Evolutionary conservation across 2,113 vertebrate genomes (phyloP).

Genomic region (Urocitellus parryii): DNA sequence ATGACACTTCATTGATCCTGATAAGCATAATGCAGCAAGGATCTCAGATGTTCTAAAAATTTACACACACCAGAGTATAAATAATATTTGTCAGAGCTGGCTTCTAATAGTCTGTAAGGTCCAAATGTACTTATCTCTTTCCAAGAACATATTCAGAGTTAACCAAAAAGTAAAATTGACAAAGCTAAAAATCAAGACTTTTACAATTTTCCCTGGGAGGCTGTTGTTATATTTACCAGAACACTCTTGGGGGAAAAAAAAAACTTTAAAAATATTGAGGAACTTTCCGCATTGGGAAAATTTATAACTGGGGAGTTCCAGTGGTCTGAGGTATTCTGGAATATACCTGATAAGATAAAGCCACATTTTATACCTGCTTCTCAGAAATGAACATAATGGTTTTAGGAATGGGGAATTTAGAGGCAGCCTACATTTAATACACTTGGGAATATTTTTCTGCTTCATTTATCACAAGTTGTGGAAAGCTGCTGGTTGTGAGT

Average conservation of each 20-base stretch:
- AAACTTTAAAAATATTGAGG: not conserved
- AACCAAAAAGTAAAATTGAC: not conserved
- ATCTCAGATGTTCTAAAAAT: not conserved
- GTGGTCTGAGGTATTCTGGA: not conserved
- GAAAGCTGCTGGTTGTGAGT: not conserved
- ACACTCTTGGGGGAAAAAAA: not conserved
- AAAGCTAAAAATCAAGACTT: not conserved
- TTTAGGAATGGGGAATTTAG: not conserved
- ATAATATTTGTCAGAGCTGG: not conserved
- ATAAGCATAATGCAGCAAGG: not conserved
- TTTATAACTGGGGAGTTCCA: fast-evolving
- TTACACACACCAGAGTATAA: not conserved
- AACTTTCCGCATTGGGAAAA: not conserved
- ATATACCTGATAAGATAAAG: not conserved
- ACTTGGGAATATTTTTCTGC: not conserved
- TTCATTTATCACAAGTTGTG: not conserved
- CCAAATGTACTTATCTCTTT: not conserved
- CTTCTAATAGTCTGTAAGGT: not conserved
- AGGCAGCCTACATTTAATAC: not conserved
- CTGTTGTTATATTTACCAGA: not conserved
- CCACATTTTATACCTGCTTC: not conserved
- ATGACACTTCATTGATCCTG: not conserved
- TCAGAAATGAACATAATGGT: not conserved
- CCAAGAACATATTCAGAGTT: not conserved
- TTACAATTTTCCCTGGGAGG: not conserved